phyloP scores from a whole-genome alignment of 1,140 invertebrate genomes.

The Polypedilum vanderplanki region DNA sequence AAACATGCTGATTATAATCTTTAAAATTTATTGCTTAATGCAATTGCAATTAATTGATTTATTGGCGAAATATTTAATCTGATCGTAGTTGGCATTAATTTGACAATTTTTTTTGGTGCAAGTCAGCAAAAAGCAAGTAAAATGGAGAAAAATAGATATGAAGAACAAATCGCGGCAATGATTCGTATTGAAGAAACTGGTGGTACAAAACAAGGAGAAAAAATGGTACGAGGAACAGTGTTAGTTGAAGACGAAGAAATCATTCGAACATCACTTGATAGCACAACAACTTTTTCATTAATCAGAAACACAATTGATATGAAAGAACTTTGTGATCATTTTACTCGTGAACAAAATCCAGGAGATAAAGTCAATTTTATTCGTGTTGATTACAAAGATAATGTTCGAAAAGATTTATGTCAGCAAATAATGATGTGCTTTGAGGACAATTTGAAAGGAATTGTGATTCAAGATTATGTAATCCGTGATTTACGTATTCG shows the following conservation, averaged over 20 bases:
- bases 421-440: background rate
- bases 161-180: background rate
- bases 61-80: background rate
- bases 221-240: background rate
- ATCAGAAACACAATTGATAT: background rate
- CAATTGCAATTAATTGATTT: constrained; percentile 8
- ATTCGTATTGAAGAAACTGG: background rate
- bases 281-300: background rate
- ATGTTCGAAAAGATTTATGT: background rate
- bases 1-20: constrained; percentile 1
- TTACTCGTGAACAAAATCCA: background rate
- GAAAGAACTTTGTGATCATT: background rate
- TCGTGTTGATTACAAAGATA: background rate
- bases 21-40: constrained; percentile 4
- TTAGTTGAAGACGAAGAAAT: background rate
- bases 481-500: background rate
- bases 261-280: background rate
- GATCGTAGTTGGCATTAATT: constrained; percentile 17
- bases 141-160: background rate
- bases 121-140: background rate
- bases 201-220: background rate
- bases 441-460: background rate
- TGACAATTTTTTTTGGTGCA: background rate
- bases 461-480: background rate
- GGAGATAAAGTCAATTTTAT: background rate